Evolutionary conservation across 2,113 vertebrate genomes (phyloP).

Genomic region (Brachyistius frenatus): DNA sequence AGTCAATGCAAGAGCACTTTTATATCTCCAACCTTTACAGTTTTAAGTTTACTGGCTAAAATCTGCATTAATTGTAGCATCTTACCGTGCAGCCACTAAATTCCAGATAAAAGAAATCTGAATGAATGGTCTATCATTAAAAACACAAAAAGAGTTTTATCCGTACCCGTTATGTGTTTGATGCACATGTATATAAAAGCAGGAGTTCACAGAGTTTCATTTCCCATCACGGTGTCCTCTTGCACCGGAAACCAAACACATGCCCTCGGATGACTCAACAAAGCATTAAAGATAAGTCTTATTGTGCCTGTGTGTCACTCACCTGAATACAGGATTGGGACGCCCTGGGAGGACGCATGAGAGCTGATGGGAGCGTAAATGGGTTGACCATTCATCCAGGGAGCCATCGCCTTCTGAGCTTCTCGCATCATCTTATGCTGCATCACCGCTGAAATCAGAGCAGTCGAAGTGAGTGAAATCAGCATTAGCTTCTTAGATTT

Average conservation of each 20-base stretch:
- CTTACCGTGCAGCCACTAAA: too few species aligned
- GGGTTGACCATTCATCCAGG: conserved; percentile 90
- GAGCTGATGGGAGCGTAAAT: conserved; percentile 85
- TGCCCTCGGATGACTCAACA: neutral
- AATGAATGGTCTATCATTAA: too few species aligned
- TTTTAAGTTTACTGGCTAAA: too few species aligned
- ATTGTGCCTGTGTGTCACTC: conserved; percentile 16
- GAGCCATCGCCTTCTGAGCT: conserved; percentile 84
- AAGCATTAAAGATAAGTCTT: conserved; percentile 6
- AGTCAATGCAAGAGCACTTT: too few species aligned
- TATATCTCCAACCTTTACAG: too few species aligned
- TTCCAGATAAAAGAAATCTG: too few species aligned
- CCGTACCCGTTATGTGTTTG: too few species aligned
- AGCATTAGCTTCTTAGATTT: too few species aligned
- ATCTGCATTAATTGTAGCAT: too few species aligned
- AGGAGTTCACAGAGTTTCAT: neutral
- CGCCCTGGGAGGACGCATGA: conserved; percentile 88
- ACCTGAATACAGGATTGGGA: conserved; percentile 89
- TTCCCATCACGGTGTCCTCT: neutral
- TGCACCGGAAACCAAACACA: conserved; percentile 11
- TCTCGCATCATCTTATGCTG: conserved; percentile 89
- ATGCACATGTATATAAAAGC: too few species aligned
- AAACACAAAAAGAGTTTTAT: too few species aligned
- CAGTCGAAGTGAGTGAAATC: neutral
- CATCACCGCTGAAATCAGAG: conserved; percentile 86